Percentiles rank a stretch among this genome's conserved stretches.
Evolutionary conservation across 1,140 invertebrate species (phyloP).

Genomic region (Anastrepha ludens): DNA sequence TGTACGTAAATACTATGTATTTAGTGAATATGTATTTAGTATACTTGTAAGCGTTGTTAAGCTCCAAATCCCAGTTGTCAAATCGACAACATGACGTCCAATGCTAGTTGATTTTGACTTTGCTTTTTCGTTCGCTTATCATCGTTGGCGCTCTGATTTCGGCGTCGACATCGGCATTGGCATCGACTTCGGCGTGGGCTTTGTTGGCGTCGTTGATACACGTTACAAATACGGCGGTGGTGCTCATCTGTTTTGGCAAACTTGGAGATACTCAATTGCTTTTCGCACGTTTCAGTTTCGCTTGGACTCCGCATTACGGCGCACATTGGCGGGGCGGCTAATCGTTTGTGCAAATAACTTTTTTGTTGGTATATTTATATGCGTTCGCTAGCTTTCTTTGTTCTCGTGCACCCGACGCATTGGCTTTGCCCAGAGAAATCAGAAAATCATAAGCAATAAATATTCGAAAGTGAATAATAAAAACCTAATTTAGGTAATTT

Average conservation of each 20-base stretch:
- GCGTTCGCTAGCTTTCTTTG: constrained; percentile 45
- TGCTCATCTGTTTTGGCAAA: neutral
- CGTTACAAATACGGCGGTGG: neutral
- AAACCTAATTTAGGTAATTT: neutral
- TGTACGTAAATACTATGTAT: neutral
- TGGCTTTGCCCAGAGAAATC: constrained; percentile 15
- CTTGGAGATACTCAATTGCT: constrained; percentile 26
- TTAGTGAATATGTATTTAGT: too few species aligned
- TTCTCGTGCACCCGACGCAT: constrained; percentile 13
- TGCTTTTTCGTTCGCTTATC: constrained; percentile 17
- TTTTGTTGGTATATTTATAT: constrained; percentile 32
- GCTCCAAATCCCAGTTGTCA: constrained; percentile 16
- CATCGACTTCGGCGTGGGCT: neutral
- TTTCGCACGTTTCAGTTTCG: constrained; percentile 47
- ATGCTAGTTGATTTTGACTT: constrained; percentile 3
- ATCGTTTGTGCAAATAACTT: constrained; percentile 37
- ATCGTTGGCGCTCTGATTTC: constrained; percentile 35
- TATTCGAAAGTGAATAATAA: neutral
- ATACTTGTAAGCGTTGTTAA: neutral
- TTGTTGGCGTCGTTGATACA: neutral
- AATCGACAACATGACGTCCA: neutral
- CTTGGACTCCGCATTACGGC: neutral
- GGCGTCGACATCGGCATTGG: neutral
- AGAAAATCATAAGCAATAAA: neutral
- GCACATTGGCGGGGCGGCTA: constrained; percentile 34